Evolutionary conservation across 1,140 invertebrate species (phyloP), one percentile per base, ranked within the genome.

Genomic region (Zaprionus nigranus): DNA sequence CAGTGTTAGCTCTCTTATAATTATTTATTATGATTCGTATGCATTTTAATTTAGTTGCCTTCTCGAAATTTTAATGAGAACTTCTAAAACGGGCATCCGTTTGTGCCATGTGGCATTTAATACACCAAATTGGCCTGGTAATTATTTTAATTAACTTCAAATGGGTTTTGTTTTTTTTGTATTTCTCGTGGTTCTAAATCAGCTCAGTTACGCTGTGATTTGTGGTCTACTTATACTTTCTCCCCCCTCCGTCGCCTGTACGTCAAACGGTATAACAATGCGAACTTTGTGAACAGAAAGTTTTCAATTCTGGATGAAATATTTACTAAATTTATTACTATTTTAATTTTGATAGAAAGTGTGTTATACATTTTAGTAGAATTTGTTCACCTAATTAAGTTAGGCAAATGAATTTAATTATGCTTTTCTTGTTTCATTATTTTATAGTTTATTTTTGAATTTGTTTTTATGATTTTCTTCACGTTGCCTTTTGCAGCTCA

Each of bases 401-500:
- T 54, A 22, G 59, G 26, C 43, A 43, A 51, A 15, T 72, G 60
- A 63, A 46, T 76, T 71, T 59, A 34, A 71, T 65, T 49, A 69
- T 68, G 22, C 0, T 24, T 15, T 53, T 17, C 38, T 56, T 12
- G 38, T 34, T 36, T 34, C 30, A 34, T 34, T 82, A 71, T 72
- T 82, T 75, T 67, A 15, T 75, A 75, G 61, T 60, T 56, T 46
- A 57, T 73, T 54, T 46, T n/a, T 63, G 26, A 57, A 65, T 60
- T 58, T 74, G 36, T 71, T 67, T 78, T 74, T 43, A 54, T 81
- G 28, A 65, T 73, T 62, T 59, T 36, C 38, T 17, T 43, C 62
- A 34, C 60, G 77, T 71, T 80, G 83, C 73, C 84, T 90, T 88
- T 84, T 88, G 81, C 78, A 90, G 85, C 85, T 88, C 84, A 88